Percentiles rank a stretch among this genome's conserved stretches.
These are phyloP conservation scores for Embiotoca jacksoni DNA, from an alignment of 2,113 vertebrate species.

Conservation along the genomic window DNA sequence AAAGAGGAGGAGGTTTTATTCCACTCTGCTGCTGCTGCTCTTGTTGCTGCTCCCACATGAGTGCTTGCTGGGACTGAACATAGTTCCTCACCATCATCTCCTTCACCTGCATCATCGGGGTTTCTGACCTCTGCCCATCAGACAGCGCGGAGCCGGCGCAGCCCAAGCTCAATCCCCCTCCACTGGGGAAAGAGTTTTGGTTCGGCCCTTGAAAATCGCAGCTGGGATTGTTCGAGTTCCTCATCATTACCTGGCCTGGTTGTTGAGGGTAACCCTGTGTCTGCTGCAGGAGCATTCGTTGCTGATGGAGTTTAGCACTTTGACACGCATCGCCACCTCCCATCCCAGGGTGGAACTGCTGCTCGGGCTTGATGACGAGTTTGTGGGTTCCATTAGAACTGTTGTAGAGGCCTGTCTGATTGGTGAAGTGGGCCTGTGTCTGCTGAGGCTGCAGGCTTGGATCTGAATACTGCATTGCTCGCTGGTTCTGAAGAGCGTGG, in stretches of 20 bases:
- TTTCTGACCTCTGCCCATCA: conserved; percentile 83
- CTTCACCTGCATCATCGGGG: conserved; percentile 91
- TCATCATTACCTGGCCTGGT: conserved; percentile 64
- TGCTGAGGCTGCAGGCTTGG: conserved; percentile 74
- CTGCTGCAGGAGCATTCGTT: conserved; percentile 75
- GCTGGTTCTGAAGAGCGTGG: conserved; percentile 74
- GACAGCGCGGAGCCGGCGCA: conserved; percentile 70
- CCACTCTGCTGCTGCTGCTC: conserved; percentile 71
- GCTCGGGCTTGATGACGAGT: conserved; percentile 92
- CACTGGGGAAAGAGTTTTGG: conserved; percentile 68
- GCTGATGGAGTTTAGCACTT: conserved; percentile 77
- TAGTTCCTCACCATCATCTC: conserved; percentile 95
- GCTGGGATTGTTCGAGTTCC: conserved; percentile 74
- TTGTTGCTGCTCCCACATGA: conserved; percentile 92
- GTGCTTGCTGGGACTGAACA: conserved; percentile 94
- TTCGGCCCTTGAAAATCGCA: conserved; percentile 82
- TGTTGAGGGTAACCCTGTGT: conserved; percentile 77
- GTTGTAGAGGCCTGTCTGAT: conserved; percentile 77
- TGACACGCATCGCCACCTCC: conserved; percentile 86
- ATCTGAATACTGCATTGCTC: conserved; percentile 79
- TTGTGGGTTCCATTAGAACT: conserved; percentile 75
- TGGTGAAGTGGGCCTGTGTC: conserved; percentile 68
- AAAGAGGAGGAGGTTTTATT: conserved; percentile 68
- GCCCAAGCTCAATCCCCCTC: conserved; percentile 75
- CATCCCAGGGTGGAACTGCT: conserved; percentile 86